Evolutionary conservation across 2,888 invertebrate genomes (phyloP), one percentile per base, ranked within the genome.

Genomic region (Chromoteleia sp.): DNA sequence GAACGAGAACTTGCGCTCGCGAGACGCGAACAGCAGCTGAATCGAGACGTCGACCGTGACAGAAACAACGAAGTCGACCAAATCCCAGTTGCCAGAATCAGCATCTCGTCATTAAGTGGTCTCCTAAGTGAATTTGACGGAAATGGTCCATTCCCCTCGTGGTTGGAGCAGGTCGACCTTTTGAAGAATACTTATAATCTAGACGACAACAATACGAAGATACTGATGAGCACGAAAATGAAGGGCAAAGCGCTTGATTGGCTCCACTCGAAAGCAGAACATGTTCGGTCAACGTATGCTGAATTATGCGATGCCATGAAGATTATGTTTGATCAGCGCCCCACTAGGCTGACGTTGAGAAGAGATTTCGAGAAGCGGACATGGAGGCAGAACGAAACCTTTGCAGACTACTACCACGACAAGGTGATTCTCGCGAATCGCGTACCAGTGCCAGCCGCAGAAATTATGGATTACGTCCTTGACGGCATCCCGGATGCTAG

Each of bases 361-460:
- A 76, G 70, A 43, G 50, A 83, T 6, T 84, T 85, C 10, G 84
- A 84, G 43, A 12, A 15, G 14, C 54, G 84, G 29, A 48, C 50
- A 7, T 85, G 83, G 81, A 77, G 67, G 2, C 1, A 33, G 1
- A 29, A 17, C 0, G 83, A 84, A 15, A 39, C 73, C 1, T 85
- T 84, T 29, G 45, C 59, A n/a, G 79, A 81, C 8, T 84, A 85
- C 36, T 82, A 65, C 15, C 84, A 84, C 30, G 77, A 83, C 0
- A 82, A 85, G 25, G 21, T 82, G 2, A 84, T 83, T 17, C 50
- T 83, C 8, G 82, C 70, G 3, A 85, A 84, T 41, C 77, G 71
- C 0, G 82, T 83, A 8, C 75, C 83, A 6, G 71, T 84, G 0
- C 30, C 56, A 0, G 59, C 56, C 4, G 65, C 71, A 4, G 83